These are phyloP conservation scores for Sceloporus undulatus DNA, from an alignment of 2,113 vertebrate species.

Conservation along the genomic window DNA sequence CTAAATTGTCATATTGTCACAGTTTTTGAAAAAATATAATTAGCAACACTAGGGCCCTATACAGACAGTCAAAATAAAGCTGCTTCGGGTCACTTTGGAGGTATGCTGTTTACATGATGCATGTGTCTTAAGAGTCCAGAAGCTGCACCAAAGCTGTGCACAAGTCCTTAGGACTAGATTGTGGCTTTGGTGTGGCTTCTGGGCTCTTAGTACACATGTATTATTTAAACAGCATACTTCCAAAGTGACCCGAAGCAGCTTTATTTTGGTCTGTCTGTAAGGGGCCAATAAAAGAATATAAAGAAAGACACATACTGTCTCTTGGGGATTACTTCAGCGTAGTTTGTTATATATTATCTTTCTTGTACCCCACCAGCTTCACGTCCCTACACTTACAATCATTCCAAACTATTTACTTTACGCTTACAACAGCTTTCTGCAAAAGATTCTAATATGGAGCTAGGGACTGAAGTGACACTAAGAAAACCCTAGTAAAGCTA, in stretches of 20 bases:
- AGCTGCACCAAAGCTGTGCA: too few relatives aligned
- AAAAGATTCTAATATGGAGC: constrained; percentile 34
- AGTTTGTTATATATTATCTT: constrained; percentile 62
- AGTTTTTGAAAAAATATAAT: constrained; percentile 70
- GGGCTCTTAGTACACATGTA: too few relatives aligned
- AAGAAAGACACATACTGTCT: constrained; percentile 64
- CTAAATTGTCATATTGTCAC: constrained; percentile 70
- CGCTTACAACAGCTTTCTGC: constrained; percentile 64
- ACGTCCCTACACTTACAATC: constrained; percentile 55
- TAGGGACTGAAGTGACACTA: constrained; percentile 47
- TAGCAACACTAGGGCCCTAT: constrained; percentile 46
- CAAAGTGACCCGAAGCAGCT: too few relatives aligned
- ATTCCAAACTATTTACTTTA: constrained; percentile 58
- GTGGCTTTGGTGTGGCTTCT: too few relatives aligned
- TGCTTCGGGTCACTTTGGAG: too few relatives aligned
- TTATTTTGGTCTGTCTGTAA: too few relatives aligned
- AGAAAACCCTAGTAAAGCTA: constrained; percentile 3
- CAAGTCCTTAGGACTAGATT: too few relatives aligned
- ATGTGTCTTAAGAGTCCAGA: too few relatives aligned
- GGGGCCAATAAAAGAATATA: constrained; percentile 62
- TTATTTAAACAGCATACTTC: too few relatives aligned
- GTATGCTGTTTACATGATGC: too few relatives aligned
- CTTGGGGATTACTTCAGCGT: constrained; percentile 55
- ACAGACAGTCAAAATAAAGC: too few relatives aligned
- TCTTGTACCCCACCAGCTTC: constrained; percentile 38